Base-by-base conservation (phyloP, 2,113 vertebrate species). In the Heptranchias perlo region DNA sequence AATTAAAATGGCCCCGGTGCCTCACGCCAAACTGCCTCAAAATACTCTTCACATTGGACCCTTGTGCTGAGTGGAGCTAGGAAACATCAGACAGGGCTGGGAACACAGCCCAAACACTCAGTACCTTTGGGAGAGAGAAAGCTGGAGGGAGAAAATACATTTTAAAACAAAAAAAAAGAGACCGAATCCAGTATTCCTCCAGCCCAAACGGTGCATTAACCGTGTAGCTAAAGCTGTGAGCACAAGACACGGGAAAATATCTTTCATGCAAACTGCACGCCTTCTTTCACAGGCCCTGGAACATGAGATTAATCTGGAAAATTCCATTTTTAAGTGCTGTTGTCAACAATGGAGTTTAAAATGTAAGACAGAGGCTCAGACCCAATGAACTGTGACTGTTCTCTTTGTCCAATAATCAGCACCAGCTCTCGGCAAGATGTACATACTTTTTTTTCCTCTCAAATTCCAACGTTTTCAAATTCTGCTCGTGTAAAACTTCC, bases 281-380 rank as follows among this genome's bases (percentile, higher is more conserved):
- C 89, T 93, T 31, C 52, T 31, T 87, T 58, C 52, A 6, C 7
- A 87, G 84, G 25, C 47, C n/a, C 52, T 35, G 35, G 89, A 78
- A 39, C 35, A 16, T 1, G 16, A 61, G 35, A n/a, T 62, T 25
- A 61, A 39, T 62, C 21, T 13, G 16, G 94, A 35, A 95, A 47
- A 95, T 95, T 69, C 64, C 64, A 69, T 11, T 35, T 62, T 35
- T 67, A 95, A 95, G 94, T 95, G 65, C 94, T 69, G 94, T 58
- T 95, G 65, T 95, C 94, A 95, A 61, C 65, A 14, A 52, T 47
- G 4, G 14, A 11, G 44, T 21, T 52, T 52, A 69, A 91, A 69
- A 49, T 35, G 94, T 35, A 11, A 69, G 94, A 16, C 28, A 52
- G 64, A 69, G 64, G 8, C 25, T 69, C 64, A 25, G 8, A 47